Conservation (phyloP, 2,113 vertebrate genomes). For the Odobenus rosmarus region DNA sequence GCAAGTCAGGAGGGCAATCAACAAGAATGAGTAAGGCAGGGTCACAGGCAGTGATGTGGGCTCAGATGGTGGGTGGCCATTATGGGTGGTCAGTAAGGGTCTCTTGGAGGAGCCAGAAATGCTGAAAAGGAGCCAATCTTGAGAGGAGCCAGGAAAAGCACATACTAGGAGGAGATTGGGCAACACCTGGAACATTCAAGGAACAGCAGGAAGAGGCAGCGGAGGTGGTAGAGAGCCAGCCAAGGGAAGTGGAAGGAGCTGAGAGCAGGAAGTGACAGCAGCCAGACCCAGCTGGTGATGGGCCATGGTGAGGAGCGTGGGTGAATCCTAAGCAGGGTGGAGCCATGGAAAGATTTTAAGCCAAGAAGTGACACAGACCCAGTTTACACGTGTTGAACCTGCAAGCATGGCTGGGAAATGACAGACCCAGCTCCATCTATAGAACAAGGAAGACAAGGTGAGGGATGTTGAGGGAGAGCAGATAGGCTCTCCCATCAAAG, state of each 20-base stretch:
- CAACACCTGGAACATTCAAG: background rate
- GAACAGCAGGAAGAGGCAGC: background rate
- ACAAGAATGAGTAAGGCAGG: background rate
- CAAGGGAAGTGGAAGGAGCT: no score
- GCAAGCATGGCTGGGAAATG: background rate
- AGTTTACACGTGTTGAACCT: no score
- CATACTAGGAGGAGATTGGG: background rate
- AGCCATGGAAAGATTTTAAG: background rate
- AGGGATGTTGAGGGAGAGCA: background rate
- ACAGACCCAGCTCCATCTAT: background rate
- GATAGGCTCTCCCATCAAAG: background rate
- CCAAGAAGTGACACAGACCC: background rate
- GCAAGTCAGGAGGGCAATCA: no score
- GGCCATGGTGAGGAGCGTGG: no score
- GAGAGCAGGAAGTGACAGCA: background rate
- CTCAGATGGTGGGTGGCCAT: background rate
- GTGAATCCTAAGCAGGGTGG: no score
- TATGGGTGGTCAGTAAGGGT: background rate
- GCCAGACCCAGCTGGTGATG: fast-evolving
- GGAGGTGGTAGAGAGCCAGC: no score
- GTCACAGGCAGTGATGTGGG: no score
- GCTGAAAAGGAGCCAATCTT: no score
- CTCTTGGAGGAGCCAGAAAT: background rate
- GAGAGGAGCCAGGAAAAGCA: background rate
- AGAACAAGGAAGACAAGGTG: fast-evolving